A percentile compares a stretch with the other conserved stretches of the same genome.
These are phyloP conservation scores for Simalia tracyae DNA, from an alignment of 2,797 vertebrate species.

Conservation along the genomic window DNA sequence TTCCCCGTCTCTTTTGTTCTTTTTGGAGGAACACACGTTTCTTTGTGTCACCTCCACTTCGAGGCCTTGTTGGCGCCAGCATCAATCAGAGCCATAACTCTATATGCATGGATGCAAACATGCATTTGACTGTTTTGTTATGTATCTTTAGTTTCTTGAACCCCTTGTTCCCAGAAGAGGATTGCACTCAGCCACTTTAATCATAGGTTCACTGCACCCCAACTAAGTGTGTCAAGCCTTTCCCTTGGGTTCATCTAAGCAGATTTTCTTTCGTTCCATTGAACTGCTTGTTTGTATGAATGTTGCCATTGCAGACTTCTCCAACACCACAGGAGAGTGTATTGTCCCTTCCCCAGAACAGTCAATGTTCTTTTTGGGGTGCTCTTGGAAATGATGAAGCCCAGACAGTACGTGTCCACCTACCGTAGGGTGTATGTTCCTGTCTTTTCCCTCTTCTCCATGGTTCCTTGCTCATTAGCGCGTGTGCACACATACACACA, in stretches of 20 bases:
- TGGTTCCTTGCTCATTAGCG: not conserved
- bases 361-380: not conserved
- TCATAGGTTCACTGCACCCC: too few relatives aligned
- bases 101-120: not conserved
- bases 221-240: not conserved
- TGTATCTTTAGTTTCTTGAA: not conserved
- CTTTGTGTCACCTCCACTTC: too few relatives aligned
- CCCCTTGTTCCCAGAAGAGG: not conserved
- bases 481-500: too few relatives aligned
- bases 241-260: not conserved
- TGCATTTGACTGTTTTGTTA: too few relatives aligned
- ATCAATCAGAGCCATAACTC: too few relatives aligned
- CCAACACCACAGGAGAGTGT: not conserved
- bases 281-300: not conserved
- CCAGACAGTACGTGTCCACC: not conserved
- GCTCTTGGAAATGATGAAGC: not conserved
- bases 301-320: not conserved
- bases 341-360: not conserved
- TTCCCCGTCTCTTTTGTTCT: accelerated
- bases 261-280: not conserved
- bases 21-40: not conserved
- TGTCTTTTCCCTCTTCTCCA: too few relatives aligned
- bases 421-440: not conserved
- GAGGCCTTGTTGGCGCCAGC: too few relatives aligned
- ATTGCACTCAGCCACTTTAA: not conserved